Conservation (phyloP, 2,888 invertebrate genomes). For the Tenthredo amoena region DNA sequence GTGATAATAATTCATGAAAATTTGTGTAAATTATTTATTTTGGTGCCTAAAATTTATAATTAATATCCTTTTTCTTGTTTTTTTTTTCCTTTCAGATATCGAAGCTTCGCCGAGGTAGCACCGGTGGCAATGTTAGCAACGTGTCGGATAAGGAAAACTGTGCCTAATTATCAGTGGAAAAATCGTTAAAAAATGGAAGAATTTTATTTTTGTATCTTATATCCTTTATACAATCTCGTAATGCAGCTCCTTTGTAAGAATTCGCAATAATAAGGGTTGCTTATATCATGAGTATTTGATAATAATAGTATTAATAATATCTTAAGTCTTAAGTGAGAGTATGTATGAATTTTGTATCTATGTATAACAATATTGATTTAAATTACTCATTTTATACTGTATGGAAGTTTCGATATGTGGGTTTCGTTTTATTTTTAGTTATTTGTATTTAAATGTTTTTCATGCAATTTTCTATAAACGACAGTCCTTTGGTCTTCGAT, state of each 20-base stretch:
- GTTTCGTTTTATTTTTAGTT: background rate
- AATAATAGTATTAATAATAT: background rate
- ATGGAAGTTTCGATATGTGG: background rate
- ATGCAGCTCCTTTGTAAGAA: slow-evolving; percentile 36
- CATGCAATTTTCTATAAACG: slow-evolving; percentile 11
- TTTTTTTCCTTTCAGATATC: slow-evolving; percentile 62
- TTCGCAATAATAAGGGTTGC: slow-evolving; percentile 29
- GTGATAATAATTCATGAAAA: background rate
- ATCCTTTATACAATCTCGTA: background rate
- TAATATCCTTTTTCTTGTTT: background rate
- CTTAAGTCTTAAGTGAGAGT: slow-evolving; percentile 9
- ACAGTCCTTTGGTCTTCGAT: background rate
- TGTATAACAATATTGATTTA: background rate
- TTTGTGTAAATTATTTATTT: background rate
- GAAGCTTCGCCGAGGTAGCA: slow-evolving; percentile 64
- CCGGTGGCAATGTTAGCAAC: slow-evolving; percentile 49
- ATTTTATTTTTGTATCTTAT: slow-evolving; percentile 23
- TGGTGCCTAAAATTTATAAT: background rate
- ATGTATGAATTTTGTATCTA: slow-evolving; percentile 21
- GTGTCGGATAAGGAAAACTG: slow-evolving; percentile 71
- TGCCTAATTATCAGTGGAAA: slow-evolving; percentile 55
- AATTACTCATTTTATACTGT: slow-evolving; percentile 1
- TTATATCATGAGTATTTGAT: background rate
- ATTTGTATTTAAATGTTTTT: background rate
- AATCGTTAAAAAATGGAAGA: background rate